A percentile compares a stretch with the other conserved stretches of the same genome.
Conservation (phyloP, 2,888 invertebrate genomes). For the Tridacna gigas region DNA sequence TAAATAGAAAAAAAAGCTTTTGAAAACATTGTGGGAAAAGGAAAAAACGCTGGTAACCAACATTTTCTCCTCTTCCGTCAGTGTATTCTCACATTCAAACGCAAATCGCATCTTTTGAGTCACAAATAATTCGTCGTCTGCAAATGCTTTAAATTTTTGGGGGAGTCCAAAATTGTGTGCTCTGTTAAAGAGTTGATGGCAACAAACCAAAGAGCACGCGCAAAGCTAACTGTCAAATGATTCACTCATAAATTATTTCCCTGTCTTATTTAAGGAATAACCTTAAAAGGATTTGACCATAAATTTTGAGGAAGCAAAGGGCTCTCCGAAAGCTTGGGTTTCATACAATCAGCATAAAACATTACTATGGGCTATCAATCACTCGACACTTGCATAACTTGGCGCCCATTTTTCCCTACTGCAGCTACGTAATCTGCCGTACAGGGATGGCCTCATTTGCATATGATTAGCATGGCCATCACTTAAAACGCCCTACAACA, state of each 20-base stretch:
- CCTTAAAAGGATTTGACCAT: slow-evolving; percentile 31
- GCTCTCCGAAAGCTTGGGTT: slow-evolving; percentile 9
- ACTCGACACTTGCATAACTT: slow-evolving; percentile 21
- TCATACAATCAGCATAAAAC: slow-evolving; percentile 27
- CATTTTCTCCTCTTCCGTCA: background rate
- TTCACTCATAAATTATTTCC: slow-evolving; percentile 22
- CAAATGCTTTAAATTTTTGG: too few relatives aligned
- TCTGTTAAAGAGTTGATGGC: background rate
- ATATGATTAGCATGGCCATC: slow-evolving; percentile 22
- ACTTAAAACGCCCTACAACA: background rate
- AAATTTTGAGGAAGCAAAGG: slow-evolving; percentile 23
- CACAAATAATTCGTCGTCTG: too few relatives aligned
- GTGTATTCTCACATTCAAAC: background rate
- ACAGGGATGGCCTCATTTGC: slow-evolving; percentile 19
- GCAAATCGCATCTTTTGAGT: too few relatives aligned
- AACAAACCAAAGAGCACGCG: slow-evolving; percentile 12
- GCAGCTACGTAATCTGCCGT: slow-evolving; percentile 11
- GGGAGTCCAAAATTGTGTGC: too few relatives aligned
- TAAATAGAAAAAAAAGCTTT: background rate
- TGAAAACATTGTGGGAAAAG: background rate
- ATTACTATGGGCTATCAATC: slow-evolving; percentile 14
- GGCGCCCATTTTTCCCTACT: slow-evolving; percentile 16
- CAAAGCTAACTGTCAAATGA: slow-evolving; percentile 19
- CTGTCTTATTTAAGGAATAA: slow-evolving; percentile 23
- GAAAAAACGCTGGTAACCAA: background rate